Percentiles rank a stretch among this genome's conserved stretches.
Conservation (phyloP, 2,113 vertebrate species). For the Abramis brama region DNA sequence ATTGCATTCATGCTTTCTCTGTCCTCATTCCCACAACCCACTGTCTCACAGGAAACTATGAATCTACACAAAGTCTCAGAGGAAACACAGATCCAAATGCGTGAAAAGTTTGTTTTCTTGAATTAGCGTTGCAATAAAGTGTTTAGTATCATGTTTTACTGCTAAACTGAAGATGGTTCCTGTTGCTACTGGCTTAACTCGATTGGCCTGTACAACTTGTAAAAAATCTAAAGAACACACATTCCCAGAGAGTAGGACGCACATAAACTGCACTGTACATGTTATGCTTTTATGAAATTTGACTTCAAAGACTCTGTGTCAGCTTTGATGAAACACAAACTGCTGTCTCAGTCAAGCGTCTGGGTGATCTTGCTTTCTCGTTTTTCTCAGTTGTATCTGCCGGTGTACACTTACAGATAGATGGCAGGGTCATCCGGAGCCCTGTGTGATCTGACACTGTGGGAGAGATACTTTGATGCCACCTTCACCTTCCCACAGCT, state of each 20-base stretch:
- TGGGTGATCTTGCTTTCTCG: slow-evolving; percentile 2
- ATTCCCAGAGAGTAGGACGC: slow-evolving; percentile 1
- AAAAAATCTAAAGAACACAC: background rate
- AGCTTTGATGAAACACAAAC: slow-evolving; percentile 51
- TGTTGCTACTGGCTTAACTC: slow-evolving; percentile 5
- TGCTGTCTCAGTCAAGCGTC: slow-evolving; percentile 12
- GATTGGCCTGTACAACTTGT: background rate
- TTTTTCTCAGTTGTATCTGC: slow-evolving; percentile 24
- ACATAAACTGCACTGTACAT: background rate
- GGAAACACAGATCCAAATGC: slow-evolving; percentile 1
- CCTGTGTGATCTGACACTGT: slow-evolving; percentile 30
- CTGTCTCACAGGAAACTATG: slow-evolving; percentile 42
- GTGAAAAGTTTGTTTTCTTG: slow-evolving; percentile 34
- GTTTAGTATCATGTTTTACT: slow-evolving; percentile 22
- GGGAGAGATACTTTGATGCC: slow-evolving; percentile 25
- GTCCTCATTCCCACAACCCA: slow-evolving; percentile 43
- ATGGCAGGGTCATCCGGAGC: background rate
- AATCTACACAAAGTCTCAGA: slow-evolving; percentile 11
- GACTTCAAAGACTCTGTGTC: slow-evolving; percentile 45
- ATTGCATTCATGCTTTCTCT: slow-evolving; percentile 2
- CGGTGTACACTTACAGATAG: slow-evolving; percentile 32
- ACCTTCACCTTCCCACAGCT: background rate
- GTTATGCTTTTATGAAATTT: slow-evolving; percentile 37
- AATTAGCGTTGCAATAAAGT: background rate
- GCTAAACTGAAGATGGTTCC: background rate